Base-by-base conservation (phyloP, 2,888 invertebrate genomes). In the Meiosimyza platycephala region DNA sequence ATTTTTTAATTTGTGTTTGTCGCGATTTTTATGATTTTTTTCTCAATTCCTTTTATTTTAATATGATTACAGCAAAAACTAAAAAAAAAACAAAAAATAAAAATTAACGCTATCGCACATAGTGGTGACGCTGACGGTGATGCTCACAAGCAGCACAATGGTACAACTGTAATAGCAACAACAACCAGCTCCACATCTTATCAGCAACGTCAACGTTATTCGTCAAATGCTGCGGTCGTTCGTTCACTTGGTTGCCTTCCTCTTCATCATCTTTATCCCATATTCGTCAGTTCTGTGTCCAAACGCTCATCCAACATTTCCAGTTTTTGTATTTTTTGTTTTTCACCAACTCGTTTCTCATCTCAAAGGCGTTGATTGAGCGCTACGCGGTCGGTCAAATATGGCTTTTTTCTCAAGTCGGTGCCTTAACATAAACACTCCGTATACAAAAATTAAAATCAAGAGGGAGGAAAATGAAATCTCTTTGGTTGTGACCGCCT, bases 341-440 rank as follows among this genome's bases (percentile, higher is more conserved):
- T 67, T 57, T 67, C 67, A 55, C 47, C 33, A 67, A 57, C 57
- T 57, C 67, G 55, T 57, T 47, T n/a, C 55, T 67, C 67, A 67
- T 67, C 18, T 67, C 67, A 67, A 67, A 67, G 57, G 67, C 67
- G 67, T 54, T 67, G 55, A 67, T 67, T 67, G 55, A 57, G 67
- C 57, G 55, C 67, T 54, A 16, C 57, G 55, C 40, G 55, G 47
- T 67, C 67, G 55, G 47, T 67, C 67, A 57, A 67, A 66, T 48
- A 48, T 15, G 57, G 47, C 40, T 55, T 22, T 52, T 40, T 40
- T 40, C 40, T 40, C 40, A 40, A 40, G 40, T 40, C 40, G 40
- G 40, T 40, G 40, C 40, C 5, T 7, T 40, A 40, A 40, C 6
- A 9, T 9, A 40, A 40, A 9, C 40, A 40, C 28, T 28, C 28